Conservation (phyloP, 2,888 invertebrate genomes). For the Gymnosoma rotundatum region DNA sequence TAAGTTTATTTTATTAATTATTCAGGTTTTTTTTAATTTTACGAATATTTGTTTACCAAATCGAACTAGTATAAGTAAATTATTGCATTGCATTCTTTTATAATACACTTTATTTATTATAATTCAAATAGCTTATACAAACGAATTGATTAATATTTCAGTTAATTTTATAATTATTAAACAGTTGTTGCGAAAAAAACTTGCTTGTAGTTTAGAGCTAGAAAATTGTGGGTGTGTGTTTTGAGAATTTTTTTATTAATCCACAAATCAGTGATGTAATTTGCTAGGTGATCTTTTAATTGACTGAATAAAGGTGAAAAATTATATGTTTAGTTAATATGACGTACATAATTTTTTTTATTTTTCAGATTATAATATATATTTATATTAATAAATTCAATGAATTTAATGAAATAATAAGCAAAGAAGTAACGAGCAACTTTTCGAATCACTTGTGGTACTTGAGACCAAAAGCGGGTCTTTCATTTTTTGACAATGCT, state of each 20-base stretch:
- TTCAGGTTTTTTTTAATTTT: neutral
- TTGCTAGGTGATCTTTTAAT: neutral
- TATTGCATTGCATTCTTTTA: neutral
- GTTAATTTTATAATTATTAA: slow-evolving; percentile 6
- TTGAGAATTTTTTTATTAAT: slow-evolving; percentile 19
- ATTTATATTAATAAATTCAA: too few species aligned
- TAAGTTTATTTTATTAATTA: slow-evolving; percentile 6
- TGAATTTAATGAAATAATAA: too few species aligned
- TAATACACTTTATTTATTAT: neutral
- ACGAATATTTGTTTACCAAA: slow-evolving; percentile 1
- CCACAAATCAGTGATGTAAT: neutral
- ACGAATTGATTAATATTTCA: slow-evolving; percentile 30
- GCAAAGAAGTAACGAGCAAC: too few species aligned
- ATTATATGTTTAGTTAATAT: too few species aligned
- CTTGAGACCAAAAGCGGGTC: too few species aligned
- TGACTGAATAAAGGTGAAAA: neutral
- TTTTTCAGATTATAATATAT: too few species aligned
- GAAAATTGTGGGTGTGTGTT: slow-evolving; percentile 45
- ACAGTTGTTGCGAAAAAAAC: slow-evolving; percentile 33
- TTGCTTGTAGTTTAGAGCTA: neutral
- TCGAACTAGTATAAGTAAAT: slow-evolving; percentile 23
- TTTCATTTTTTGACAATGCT: too few species aligned
- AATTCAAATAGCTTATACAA: slow-evolving; percentile 24
- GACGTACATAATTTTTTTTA: too few species aligned
- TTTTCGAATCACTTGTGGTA: too few species aligned